Conservation (phyloP, 2,888 invertebrate species). For the Amphiduros pacificus region DNA sequence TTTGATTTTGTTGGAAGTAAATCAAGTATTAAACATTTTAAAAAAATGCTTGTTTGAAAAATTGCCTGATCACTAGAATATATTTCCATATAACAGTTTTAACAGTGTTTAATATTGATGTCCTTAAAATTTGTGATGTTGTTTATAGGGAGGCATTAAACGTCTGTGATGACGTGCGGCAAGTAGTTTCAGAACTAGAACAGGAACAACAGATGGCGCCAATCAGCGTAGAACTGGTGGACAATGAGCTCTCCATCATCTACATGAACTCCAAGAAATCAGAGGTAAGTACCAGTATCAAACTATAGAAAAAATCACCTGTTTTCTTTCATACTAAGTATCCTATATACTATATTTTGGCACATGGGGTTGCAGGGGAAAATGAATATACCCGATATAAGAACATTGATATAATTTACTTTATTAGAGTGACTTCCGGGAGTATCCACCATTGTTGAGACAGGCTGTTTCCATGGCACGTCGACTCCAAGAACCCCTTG, state of each 20-base stretch:
- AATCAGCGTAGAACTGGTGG: constrained; percentile 87
- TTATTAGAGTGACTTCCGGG: constrained; percentile 77
- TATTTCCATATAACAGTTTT: no score
- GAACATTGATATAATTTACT: neutral
- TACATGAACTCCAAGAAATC: constrained; percentile 90
- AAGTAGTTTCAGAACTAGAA: constrained; percentile 37
- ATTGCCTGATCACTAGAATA: no score
- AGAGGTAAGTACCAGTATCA: constrained; percentile 60
- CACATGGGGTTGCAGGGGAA: no score
- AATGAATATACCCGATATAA: no score
- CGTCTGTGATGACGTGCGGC: constrained; percentile 65
- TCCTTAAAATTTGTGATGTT: no score
- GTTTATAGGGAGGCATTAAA: constrained; percentile 65
- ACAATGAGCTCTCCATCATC: constrained; percentile 89
- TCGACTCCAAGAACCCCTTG: constrained; percentile 89
- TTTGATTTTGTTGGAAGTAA: no score
- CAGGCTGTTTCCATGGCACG: constrained; percentile 93
- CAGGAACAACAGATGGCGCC: constrained; percentile 81
- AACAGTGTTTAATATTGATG: no score
- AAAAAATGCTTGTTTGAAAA: no score
- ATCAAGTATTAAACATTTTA: no score
- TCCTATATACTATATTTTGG: no score
- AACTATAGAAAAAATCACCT: neutral
- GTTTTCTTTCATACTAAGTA: neutral
- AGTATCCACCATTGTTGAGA: constrained; percentile 86